Base-by-base conservation (phyloP, 1,140 invertebrate genomes). In the Drosophila nikananu region DNA sequence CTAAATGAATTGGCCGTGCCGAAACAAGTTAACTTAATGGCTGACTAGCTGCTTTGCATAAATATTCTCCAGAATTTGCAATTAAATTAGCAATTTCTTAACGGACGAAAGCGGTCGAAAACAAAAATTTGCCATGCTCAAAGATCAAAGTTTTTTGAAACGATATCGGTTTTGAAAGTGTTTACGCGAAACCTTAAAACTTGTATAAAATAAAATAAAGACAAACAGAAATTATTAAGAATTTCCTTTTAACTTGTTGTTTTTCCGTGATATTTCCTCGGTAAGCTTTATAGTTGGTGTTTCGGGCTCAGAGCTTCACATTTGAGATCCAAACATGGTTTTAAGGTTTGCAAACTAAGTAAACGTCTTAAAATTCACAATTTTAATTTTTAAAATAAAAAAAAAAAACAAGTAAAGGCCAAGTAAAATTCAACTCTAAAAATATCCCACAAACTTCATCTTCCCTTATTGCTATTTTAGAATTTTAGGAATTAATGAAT, bases 11-110 rank as follows among this genome's bases (percentile, higher is more conserved):
- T 44, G 61, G 17, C 74, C 44, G 73, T 77, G 54, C 64, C 52
- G 30, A 75, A 75, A 74, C 71, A 65, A 51, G 71, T 75, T 75
- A 66, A 65, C 55, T 37, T 75, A 75, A 77, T 76, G 71, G 37
- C 61, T 52, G 52, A 75, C 52, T 71, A 37, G 61, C 52, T 52
- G 70, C 52, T 76, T 76, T 76, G 71, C 71, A 77, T 76, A 66
- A 54, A 77, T 54, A 46, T 67, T 67, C 19, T 6, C 37, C 52
- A 57, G 61, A 74, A 74, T 74, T 41, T 62, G 49, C 68, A 60
- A 74, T 73, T 73, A 73, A 72, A 72, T 72, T 72, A 35, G 66
- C 67, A 39, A 48, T 72, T 55, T 72, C 21, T 15, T 25, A 72
- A 42, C 48, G 25, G 13, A 19, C 35, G 2, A 39, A 54, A 23